Percentiles rank a stretch among this genome's conserved stretches.
Evolutionary conservation across 2,797 vertebrate genomes (phyloP).

Genomic region (Threskiornis aethiopicus): DNA sequence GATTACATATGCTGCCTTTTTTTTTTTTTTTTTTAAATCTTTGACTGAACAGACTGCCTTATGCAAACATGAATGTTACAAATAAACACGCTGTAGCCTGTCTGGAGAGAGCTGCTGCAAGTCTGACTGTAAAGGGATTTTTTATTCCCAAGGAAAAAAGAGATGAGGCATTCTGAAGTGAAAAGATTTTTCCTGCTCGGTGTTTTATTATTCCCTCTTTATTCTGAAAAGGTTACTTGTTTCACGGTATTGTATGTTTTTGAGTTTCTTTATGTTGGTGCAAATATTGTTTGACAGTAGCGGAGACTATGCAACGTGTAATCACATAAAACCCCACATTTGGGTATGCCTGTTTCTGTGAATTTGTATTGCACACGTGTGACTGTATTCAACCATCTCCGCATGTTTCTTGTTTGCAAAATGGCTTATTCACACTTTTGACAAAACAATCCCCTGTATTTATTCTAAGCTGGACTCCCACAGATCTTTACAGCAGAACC

Average conservation of each 20-base stretch:
- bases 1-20: neutral
- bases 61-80: neutral
- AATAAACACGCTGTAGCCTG: neutral
- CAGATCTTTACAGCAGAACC: neutral
- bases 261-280: neutral
- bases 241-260: neutral
- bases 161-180: slow-evolving; percentile 77
- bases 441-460: neutral
- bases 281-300: slow-evolving; percentile 27
- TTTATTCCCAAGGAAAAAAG: slow-evolving; percentile 71
- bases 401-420: neutral
- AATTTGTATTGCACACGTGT: neutral
- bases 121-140: slow-evolving; percentile 75
- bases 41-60: neutral
- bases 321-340: neutral
- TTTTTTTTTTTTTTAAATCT: neutral
- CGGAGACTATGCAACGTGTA: neutral
- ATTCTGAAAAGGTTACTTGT: neutral
- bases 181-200: slow-evolving; percentile 80
- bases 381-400: neutral
- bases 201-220: slow-evolving; percentile 51
- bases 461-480: neutral
- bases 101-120: neutral
- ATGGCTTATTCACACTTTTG: neutral
- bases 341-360: neutral